A percentile compares a stretch with the other conserved stretches of the same genome.
Evolutionary conservation across 2,888 invertebrate species (phyloP).

Genomic region (Drepanosiphum platanoidis): DNA sequence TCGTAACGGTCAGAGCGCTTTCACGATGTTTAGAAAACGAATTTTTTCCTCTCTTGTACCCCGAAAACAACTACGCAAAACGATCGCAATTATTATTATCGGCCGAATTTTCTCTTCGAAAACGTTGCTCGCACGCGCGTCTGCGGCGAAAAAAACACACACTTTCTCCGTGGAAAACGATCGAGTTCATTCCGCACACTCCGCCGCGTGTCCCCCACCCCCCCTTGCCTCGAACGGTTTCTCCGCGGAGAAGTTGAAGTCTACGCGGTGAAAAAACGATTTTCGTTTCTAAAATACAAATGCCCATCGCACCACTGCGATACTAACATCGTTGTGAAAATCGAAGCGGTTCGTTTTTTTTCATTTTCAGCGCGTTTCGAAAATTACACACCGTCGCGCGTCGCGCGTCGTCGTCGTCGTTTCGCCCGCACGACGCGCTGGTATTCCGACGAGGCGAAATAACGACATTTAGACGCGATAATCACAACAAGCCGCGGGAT

Average conservation of each 20-base stretch:
- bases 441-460: conserved; percentile 14
- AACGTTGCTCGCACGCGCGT: background rate
- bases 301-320: background rate
- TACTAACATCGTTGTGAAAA: background rate
- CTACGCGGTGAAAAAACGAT: background rate
- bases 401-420: background rate
- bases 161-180: conserved; percentile 10
- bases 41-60: background rate
- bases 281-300: background rate
- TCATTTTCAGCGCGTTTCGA: too few species aligned
- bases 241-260: background rate
- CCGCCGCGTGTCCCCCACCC: background rate
- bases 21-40: background rate
- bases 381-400: too few species aligned
- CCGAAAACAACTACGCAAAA: background rate
- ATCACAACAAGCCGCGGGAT: background rate
- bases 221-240: background rate
- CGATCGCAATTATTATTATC: background rate
- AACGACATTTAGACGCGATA: conserved; percentile 11
- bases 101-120: background rate
- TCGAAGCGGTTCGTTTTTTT: background rate
- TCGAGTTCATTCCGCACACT: background rate
- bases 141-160: background rate
- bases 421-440: background rate
- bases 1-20: too few species aligned